Percentiles rank a stretch among this genome's conserved stretches.
These are phyloP conservation scores for Ceratitis capitata DNA, from an alignment of 1,140 invertebrate species.

Conservation along the genomic window DNA sequence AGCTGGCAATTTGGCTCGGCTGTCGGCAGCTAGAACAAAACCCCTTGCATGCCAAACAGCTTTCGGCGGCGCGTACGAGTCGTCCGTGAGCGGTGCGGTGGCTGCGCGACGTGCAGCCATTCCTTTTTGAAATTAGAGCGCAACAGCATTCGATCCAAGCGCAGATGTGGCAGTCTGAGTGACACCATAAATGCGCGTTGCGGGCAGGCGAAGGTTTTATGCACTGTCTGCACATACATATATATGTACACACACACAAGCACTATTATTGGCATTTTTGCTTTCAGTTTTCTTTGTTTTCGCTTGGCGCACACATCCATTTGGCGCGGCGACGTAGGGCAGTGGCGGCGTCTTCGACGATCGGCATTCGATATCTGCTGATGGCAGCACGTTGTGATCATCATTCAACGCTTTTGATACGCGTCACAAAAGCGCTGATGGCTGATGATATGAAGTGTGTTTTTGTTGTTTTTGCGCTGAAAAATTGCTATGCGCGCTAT, in stretches of 20 bases:
- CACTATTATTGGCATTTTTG: not conserved
- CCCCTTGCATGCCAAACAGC: not conserved
- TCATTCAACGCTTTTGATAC: conserved; percentile 20
- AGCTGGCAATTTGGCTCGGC: conserved; percentile 1
- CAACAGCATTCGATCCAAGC: not conserved
- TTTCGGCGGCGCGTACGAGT: not conserved
- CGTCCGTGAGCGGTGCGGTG: not conserved
- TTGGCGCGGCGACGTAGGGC: not conserved
- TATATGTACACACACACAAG: too few relatives aligned
- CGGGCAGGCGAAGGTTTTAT: too few relatives aligned
- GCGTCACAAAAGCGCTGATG: not conserved
- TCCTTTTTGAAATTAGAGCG: conserved; percentile 26
- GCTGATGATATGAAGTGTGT: not conserved
- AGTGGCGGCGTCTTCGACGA: not conserved
- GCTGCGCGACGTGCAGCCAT: not conserved
- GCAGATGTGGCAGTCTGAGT: not conserved
- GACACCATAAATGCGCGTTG: not conserved
- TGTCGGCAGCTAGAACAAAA: not conserved
- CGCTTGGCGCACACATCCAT: not conserved
- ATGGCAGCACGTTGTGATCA: not conserved
- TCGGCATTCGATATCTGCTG: not conserved
- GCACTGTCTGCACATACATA: too few relatives aligned
- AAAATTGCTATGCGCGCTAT: not conserved
- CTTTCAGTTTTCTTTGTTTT: too few relatives aligned
- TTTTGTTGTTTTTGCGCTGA: not conserved